Evolutionary conservation across 2,113 vertebrate species (phyloP).

Genomic region (mouse (Mus musculus)): DNA sequence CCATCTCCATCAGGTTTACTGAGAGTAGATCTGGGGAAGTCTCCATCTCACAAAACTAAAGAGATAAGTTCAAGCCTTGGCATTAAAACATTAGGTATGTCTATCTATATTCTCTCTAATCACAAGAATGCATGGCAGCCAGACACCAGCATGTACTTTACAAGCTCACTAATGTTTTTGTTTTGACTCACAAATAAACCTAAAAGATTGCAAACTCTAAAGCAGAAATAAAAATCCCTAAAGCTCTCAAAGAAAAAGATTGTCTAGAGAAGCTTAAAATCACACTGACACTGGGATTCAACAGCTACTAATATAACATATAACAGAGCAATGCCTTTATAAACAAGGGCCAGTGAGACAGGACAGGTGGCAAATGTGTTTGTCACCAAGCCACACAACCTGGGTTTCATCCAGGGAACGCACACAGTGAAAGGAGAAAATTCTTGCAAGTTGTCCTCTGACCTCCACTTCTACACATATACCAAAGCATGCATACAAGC

Average conservation of each 20-base stretch:
- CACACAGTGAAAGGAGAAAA: not conserved
- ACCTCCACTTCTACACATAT: not conserved
- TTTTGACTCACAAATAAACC: conserved; percentile 24
- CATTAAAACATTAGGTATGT: conserved; percentile 15
- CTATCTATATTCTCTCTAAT: conserved; percentile 7
- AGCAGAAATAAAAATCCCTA: conserved; percentile 14
- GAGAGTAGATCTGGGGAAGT: not conserved
- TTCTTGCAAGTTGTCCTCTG: not conserved
- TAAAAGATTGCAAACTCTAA: conserved; percentile 39
- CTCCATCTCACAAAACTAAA: conserved; percentile 6
- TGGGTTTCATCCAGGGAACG: not conserved
- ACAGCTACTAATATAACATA: not conserved
- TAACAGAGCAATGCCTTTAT: conserved; percentile 42
- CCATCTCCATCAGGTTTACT: not conserved
- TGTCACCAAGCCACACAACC: not conserved
- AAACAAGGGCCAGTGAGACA: not conserved
- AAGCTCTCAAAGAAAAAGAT: conserved; percentile 46
- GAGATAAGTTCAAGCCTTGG: conserved; percentile 21
- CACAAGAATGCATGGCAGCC: not conserved
- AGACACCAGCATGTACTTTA: conserved; percentile 25
- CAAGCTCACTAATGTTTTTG: conserved; percentile 8
- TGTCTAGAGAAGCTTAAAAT: conserved; percentile 57
- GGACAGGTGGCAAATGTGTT: not conserved
- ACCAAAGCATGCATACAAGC: not conserved
- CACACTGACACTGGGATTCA: conserved; percentile 33